Conservation (phyloP, 2,797 vertebrate species). For the Fundulus diaphanus region DNA sequence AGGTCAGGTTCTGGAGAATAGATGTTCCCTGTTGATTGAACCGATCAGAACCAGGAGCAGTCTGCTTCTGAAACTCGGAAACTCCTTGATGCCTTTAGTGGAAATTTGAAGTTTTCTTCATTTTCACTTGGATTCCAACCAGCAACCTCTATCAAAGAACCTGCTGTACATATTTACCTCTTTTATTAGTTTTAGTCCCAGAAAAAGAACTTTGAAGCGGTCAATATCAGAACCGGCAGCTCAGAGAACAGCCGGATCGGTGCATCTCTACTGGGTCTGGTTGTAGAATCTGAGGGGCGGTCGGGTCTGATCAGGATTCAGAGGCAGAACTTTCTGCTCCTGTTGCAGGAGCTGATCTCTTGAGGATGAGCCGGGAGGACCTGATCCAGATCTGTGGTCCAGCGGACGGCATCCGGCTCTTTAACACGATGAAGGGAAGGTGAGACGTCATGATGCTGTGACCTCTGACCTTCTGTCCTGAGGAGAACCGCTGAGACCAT, state of each 20-base stretch:
- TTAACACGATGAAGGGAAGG: constrained; percentile 95
- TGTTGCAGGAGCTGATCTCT: constrained; percentile 89
- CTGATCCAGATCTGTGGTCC: constrained; percentile 95
- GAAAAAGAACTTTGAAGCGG: background rate
- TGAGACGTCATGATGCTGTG: constrained; percentile 56
- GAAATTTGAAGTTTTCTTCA: too few relatives aligned
- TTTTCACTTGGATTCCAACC: background rate
- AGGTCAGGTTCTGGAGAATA: too few relatives aligned
- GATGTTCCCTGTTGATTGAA: too few relatives aligned
- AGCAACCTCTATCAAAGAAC: too few relatives aligned
- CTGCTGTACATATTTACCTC: too few relatives aligned
- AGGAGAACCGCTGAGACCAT: too few relatives aligned
- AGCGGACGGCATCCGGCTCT: constrained; percentile 95
- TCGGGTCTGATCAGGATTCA: background rate
- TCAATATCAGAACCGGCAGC: background rate
- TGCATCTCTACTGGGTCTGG: background rate
- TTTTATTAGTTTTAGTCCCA: too few relatives aligned
- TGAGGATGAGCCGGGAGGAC: constrained; percentile 94
- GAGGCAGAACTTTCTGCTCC: constrained; percentile 13
- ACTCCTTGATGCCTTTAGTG: too few relatives aligned
- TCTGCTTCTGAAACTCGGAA: too few relatives aligned
- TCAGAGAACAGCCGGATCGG: background rate
- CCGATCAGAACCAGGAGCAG: too few relatives aligned
- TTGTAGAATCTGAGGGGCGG: too few relatives aligned
- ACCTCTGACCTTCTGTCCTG: background rate